A percentile compares a stretch with the other conserved stretches of the same genome.
Conservation (phyloP, 1,140 invertebrate genomes). For the Bactericera cockerelli region DNA sequence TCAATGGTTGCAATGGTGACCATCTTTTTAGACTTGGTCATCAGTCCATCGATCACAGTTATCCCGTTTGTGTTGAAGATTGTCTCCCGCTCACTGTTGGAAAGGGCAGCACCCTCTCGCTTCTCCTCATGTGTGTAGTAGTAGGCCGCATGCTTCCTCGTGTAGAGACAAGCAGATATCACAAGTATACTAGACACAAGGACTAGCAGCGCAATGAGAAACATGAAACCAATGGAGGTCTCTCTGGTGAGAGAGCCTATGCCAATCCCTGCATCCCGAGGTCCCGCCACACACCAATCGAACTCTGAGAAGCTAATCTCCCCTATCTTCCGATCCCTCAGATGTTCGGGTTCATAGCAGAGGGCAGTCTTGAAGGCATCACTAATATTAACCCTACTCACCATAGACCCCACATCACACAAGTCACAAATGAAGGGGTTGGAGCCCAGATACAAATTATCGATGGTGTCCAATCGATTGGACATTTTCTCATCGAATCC, state of each 20-base stretch:
- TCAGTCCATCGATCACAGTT: constrained; percentile 19
- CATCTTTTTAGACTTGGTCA: constrained; percentile 21
- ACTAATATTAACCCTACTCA: constrained; percentile 35
- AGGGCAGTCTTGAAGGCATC: constrained; percentile 14
- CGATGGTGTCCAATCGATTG: constrained; percentile 32
- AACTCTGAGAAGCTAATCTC: constrained; percentile 34
- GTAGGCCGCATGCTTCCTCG: constrained; percentile 43
- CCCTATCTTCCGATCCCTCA: constrained; percentile 27
- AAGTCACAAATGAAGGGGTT: constrained; percentile 53
- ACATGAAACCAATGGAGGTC: background rate
- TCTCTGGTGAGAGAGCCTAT: background rate
- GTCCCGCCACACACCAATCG: constrained; percentile 32
- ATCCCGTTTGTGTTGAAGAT: constrained; percentile 19
- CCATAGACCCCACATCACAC: constrained; percentile 40
- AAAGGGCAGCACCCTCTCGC: constrained; percentile 1
- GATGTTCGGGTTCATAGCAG: constrained; percentile 6
- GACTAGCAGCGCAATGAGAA: constrained; percentile 34
- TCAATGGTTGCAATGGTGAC: constrained; percentile 31
- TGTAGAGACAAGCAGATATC: constrained; percentile 34
- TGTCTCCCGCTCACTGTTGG: constrained; percentile 7
- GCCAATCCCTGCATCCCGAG: constrained; percentile 2
- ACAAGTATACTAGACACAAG: constrained; percentile 22
- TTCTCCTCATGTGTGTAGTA: constrained; percentile 47
- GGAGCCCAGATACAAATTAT: constrained; percentile 36
- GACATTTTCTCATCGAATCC: constrained; percentile 39